phyloP scores from a whole-genome alignment of 2,113 vertebrate species.

The Paradoxurus hermaphroditus region DNA sequence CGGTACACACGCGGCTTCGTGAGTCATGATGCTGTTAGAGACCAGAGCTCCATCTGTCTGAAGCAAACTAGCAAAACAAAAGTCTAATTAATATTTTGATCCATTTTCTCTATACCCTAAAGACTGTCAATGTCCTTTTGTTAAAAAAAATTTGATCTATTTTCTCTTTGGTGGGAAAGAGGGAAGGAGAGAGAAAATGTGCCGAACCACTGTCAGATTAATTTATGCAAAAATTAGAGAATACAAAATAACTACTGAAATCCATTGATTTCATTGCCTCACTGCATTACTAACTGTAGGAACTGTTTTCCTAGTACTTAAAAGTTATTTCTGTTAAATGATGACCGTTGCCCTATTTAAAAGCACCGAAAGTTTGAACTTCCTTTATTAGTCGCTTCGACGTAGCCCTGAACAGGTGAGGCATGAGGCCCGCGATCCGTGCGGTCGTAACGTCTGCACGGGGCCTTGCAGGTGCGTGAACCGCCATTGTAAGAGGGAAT shows the following conservation, averaged over 20 bases:
- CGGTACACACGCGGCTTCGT: constrained; percentile 86
- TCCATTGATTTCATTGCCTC: background rate
- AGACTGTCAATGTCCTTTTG: constrained; percentile 75
- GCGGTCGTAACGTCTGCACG: rapidly evolving
- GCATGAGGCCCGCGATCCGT: background rate
- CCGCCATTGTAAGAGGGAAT: background rate
- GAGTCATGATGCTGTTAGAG: constrained; percentile 86
- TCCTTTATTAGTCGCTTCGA: background rate
- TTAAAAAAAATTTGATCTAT: constrained; percentile 54
- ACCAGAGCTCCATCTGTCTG: constrained; percentile 88
- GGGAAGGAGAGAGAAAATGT: constrained; percentile 58
- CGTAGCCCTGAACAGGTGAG: background rate
- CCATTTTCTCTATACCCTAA: constrained; percentile 81
- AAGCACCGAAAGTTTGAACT: background rate
- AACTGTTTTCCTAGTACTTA: background rate
- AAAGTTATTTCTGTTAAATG: background rate
- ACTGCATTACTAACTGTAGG: background rate
- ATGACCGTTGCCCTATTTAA: background rate
- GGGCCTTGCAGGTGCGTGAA: background rate
- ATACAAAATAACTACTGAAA: background rate
- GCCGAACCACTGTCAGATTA: constrained; percentile 45
- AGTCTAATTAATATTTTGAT: constrained; percentile 88
- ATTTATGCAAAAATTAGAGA: background rate
- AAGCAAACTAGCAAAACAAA: constrained; percentile 86
- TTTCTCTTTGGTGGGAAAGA: constrained; percentile 45